Evolutionary conservation across 1,140 invertebrate genomes (phyloP), one percentile per base, ranked within the genome.

Genomic region (Heliconius eleuchia): DNA sequence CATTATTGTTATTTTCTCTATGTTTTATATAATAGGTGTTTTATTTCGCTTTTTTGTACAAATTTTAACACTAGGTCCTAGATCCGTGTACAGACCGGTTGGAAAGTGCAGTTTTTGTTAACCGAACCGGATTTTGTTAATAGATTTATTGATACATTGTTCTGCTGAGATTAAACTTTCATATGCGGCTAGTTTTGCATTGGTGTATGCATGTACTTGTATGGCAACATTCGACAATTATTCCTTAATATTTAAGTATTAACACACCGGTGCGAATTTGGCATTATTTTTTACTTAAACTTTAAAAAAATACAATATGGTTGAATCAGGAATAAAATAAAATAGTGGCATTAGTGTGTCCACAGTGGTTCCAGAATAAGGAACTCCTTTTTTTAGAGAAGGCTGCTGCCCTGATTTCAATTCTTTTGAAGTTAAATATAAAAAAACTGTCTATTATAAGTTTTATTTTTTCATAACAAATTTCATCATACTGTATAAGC

Each of bases 61-160:
- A 50, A 76, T 23, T 46, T 70, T 76, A 73, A 78, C 76, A 76
- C 71, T 81, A 79, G 74, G 70, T 76, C 19, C 57, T 74, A 77
- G 39, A 80, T 79, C 80, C 78, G 84, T 57, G 71, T 81, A 73
- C 57, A 77, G 86, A 91, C 90, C 88, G 90, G 90, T 91, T 91
- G 74, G 89, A 91, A 91, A 91, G 88, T 87, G 86, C 83, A 83
- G 84, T 87, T 87, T 72, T 90, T 89, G 87, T 89, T 87, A 83
- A 85, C 75, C 82, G 83, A 88, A 78, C 80, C 80, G 80, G 80
- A 81, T 80, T 80, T 55, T 50, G 73, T 73, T 80, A 73, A 72
- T 80, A 72, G 57, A 37, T 76, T 76, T 76, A 80, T 80, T 80
- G 50, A 76, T 71, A 72, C 34, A 79, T 75, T 71, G 78, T 75